A percentile compares a stretch with the other conserved stretches of the same genome.
These are phyloP conservation scores for Pandion haliaetus DNA, from an alignment of 2,113 vertebrate species.

Conservation along the genomic window DNA sequence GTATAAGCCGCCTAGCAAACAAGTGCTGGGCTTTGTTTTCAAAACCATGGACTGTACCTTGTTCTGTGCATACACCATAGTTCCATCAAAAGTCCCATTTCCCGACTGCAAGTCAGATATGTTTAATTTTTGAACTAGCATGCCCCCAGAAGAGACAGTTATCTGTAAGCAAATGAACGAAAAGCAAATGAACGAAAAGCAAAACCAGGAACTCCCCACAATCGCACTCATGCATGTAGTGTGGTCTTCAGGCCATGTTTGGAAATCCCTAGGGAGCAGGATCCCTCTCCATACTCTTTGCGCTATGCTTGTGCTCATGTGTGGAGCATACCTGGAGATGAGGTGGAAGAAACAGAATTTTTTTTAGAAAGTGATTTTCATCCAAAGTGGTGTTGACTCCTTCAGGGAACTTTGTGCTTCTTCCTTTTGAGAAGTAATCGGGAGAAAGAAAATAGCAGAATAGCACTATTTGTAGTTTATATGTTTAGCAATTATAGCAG, in stretches of 20 bases:
- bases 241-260: neutral
- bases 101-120: conserved; percentile 81
- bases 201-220: conserved; percentile 62
- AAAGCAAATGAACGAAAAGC: neutral
- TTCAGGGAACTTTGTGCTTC: neutral
- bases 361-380: neutral
- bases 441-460: neutral
- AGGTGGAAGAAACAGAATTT: neutral
- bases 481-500: neutral
- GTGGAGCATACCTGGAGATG: neutral
- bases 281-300: neutral
- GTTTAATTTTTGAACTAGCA: conserved; percentile 86
- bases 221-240: neutral
- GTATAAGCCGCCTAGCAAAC: neutral
- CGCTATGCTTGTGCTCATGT: neutral
- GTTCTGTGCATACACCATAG: conserved; percentile 88
- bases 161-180: conserved; percentile 66
- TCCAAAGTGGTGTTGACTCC: neutral
- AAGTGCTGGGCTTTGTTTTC: neutral
- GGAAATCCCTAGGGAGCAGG: neutral
- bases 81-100: conserved; percentile 82
- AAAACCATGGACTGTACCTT: conserved; percentile 71
- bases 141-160: conserved; percentile 87
- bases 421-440: neutral
- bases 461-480: neutral